Evolutionary conservation across 2,888 invertebrate genomes (phyloP), one percentile per base, ranked within the genome.

Genomic region (Vanessa cardui): DNA sequence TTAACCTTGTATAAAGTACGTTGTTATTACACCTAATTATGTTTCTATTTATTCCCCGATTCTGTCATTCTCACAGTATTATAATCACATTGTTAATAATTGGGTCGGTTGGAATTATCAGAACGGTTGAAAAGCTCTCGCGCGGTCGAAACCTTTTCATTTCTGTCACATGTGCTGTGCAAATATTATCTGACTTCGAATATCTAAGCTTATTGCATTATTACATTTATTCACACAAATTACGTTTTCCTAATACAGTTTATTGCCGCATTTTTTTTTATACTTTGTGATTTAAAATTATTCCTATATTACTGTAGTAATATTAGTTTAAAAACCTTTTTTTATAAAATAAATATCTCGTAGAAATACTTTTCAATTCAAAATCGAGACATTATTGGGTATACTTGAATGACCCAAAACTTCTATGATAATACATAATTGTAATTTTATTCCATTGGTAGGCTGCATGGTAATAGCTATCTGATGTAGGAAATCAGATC

Each of bases 181-280:
- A 50, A 62, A 59, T 58, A 62, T 62, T 49, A 62, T 52, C 58
- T 58, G 31, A n/a, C 16, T 62, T 67, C 63, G 58, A 59, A 16
- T 67, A 63, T 63, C 59, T 67, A 67, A 67, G 26, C 59, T 67
- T 58, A 58, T 62, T 59, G 52, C 46, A 62, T 50, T 1, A 26
- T 26, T 26, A 49, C 50, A 46, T 47, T 45, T 5, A 16, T 6
- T 47, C 18, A 26, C 26, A 26, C 26, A 26, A 26, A 26, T n/a
- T 5, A 26, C 26, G 5, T 5, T 5, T 26, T 26, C 26, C 5
- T 26, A 16, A 47, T 47, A 7, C n/a, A n/a, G 15, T 47, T 0
- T 2, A 39, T 9, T 39, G 12, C 9, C 9, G 3, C 12, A 39
- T 39, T 39, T 39, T 39, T 39, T 4, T 4, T 12, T 0, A 0